Percentiles rank a stretch among this genome's conserved stretches.
Evolutionary conservation across 2,797 vertebrate genomes (phyloP).

Genomic region (Pseudopleuronectes americanus): DNA sequence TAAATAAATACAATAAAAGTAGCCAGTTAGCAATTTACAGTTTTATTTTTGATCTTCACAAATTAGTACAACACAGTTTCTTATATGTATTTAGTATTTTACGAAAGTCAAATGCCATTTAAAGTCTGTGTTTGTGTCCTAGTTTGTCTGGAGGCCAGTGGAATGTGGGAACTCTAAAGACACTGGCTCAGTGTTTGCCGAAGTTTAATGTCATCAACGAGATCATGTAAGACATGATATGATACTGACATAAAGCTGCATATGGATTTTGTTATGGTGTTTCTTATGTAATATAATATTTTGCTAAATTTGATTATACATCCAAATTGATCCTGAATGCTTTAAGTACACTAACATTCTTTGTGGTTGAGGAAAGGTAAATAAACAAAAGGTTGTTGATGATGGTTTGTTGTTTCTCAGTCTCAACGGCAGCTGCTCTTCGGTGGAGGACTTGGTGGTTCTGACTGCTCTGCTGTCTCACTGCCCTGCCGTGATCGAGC

Average conservation of each 20-base stretch:
- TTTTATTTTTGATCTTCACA: not conserved
- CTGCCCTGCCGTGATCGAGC: conserved; percentile 68
- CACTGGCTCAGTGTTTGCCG: conserved; percentile 73
- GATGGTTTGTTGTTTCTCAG: conserved; percentile 62
- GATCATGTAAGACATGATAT: conserved; percentile 81
- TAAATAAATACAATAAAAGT: not conserved
- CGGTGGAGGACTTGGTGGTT: conserved; percentile 65
- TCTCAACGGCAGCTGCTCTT: conserved; percentile 79
- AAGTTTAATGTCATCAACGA: conserved; percentile 70
- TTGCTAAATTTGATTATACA: not conserved
- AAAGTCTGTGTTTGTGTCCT: conserved; percentile 12
- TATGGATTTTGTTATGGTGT: not conserved
- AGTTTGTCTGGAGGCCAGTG: conserved; percentile 88
- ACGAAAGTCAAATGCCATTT: too few relatives aligned
- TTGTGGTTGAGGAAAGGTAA: not conserved
- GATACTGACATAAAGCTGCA: not conserved
- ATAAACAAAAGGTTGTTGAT: not conserved
- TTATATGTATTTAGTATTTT: not conserved
- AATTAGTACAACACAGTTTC: not conserved
- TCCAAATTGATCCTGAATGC: not conserved
- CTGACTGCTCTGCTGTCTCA: conserved; percentile 72
- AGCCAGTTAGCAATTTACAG: not conserved
- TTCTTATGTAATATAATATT: not conserved
- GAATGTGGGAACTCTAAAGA: conserved; percentile 79
- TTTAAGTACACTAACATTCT: not conserved